Conservation (phyloP, 2,888 invertebrate genomes). For the Eutolmus rufibarbis region DNA sequence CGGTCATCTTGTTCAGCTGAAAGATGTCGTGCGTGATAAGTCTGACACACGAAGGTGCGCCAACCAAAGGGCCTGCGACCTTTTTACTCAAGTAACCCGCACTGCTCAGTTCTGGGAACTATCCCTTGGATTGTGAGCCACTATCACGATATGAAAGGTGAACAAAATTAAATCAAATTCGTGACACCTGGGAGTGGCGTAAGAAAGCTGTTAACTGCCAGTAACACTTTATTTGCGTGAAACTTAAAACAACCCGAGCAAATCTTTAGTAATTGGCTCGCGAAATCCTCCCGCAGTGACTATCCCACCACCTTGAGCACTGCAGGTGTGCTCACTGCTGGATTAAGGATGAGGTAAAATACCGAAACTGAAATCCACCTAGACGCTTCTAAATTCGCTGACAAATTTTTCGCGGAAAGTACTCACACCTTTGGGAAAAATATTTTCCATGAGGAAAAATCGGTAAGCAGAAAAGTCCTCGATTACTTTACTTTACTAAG, state of each 20-base stretch:
- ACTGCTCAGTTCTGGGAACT: not conserved
- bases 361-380: not conserved
- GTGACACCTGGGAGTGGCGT: not conserved
- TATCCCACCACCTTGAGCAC: not conserved
- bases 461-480: not conserved
- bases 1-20: not conserved
- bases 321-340: not conserved
- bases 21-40: not conserved
- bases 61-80: not conserved
- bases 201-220: not conserved
- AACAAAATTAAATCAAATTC: not conserved
- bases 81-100: not conserved
- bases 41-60: not conserved
- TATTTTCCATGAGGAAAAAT: not conserved
- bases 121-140: not conserved
- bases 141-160: not conserved
- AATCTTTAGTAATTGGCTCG: not conserved
- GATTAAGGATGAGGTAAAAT: not conserved
- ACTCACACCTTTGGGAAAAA: not conserved
- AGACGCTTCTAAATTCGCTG: not conserved
- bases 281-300: not conserved
- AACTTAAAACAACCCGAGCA: not conserved
- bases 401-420: not conserved
- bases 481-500: not conserved
- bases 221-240: not conserved